Base-by-base conservation (phyloP, 2,113 vertebrate genomes). In the Syngnathus floridae region DNA sequence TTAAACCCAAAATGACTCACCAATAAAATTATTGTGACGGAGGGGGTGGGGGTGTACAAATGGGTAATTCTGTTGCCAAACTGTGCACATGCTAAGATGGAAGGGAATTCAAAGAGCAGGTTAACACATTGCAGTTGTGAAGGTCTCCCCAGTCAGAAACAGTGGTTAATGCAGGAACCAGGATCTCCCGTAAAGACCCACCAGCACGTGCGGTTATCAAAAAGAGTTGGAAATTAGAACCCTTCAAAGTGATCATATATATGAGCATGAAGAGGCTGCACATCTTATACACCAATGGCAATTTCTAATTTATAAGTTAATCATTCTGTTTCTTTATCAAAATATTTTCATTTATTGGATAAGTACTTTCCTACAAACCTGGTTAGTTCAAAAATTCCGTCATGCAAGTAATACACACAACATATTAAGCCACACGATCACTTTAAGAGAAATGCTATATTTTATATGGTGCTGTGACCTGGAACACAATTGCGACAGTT, bases 131-230 rank as follows among this genome's bases (percentile, higher is more conserved):
- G 74, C 72, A 60, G 76, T 81, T 82, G 75, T 52, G 66, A 68
- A 84, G 71, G 62, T 76, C 59, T 71, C 54, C 55, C 9, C 67
- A 71, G 52, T 54, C 19, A 41, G 31, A 72, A 58, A 70, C 65
- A 71, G 67, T 19, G 66, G 80, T 84, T 84, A 80, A 84, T 74
- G 62, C 4, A 62, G 61, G 64, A 77, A 76, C 73, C 71, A 64
- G 1, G 38, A 76, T 76, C 73, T 76, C 69, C 70, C 78, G 76
- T 62, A 69, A 86, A 82, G 58, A 75, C 68, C 80, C 72, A 76
- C 80, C 75, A 82, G 75, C 49, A 62, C 78, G 81, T 88, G 88
- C 87, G 73, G 82, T 88, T 89, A 88, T 84, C 73, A 71, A 67
- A 64, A 71, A 75, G 51, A 80, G 74, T 69, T 52, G 60, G 62